Evolutionary conservation across 2,888 invertebrate genomes (phyloP).

Genomic region (Nineta flava): DNA sequence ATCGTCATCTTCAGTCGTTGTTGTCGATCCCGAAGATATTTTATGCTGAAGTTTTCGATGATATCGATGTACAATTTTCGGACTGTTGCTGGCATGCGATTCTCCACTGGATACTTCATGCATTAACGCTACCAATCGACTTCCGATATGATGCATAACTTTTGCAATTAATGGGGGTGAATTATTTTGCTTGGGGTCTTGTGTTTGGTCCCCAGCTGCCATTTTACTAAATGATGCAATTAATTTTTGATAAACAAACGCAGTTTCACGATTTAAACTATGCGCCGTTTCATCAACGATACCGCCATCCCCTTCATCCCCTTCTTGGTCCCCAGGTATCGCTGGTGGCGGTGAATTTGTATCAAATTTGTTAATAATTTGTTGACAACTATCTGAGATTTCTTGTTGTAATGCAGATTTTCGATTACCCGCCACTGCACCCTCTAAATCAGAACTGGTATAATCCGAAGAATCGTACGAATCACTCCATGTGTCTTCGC

Average conservation of each 20-base stretch:
- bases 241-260: conserved; percentile 72
- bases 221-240: conserved; percentile 72
- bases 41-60: conserved; percentile 38
- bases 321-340: conserved; percentile 31
- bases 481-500: conserved; percentile 88
- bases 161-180: conserved; percentile 78
- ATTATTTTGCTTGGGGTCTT: conserved; percentile 35
- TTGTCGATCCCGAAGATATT: conserved; percentile 39
- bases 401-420: conserved; percentile 64
- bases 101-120: conserved; percentile 76
- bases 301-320: conserved; percentile 33
- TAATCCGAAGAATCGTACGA: conserved; percentile 87
- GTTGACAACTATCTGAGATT: conserved; percentile 75
- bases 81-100: conserved; percentile 40
- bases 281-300: conserved; percentile 31
- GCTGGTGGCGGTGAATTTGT: conserved; percentile 17
- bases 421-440: conserved; percentile 35
- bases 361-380: conserved; percentile 77
- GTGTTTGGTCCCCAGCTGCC: conserved; percentile 36
- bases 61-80: conserved; percentile 29
- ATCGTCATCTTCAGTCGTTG: conserved; percentile 53
- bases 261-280: conserved; percentile 50
- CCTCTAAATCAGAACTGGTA: conserved; percentile 74
- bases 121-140: conserved; percentile 74
- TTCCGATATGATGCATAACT: conserved; percentile 85